phyloP scores from a whole-genome alignment of 2,797 vertebrate species.

The Microctenopoma stevenorrisi region DNA sequence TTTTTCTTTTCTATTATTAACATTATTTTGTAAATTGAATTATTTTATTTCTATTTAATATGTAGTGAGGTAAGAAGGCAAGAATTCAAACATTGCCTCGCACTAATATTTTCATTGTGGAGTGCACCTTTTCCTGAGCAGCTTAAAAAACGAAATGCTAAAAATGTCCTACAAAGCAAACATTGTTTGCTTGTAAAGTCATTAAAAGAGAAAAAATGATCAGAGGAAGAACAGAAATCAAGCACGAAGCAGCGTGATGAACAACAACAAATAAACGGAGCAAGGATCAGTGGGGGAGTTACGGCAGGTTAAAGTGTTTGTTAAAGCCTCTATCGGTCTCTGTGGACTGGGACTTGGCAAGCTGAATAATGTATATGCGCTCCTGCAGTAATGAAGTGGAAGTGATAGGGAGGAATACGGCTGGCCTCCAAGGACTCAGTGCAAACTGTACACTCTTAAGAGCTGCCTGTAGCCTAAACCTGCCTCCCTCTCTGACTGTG shows the following conservation, averaged over 20 bases:
- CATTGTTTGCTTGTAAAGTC: too few species aligned
- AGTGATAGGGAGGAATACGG: conserved; percentile 82
- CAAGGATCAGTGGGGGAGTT: conserved; percentile 63
- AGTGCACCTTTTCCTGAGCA: too few species aligned
- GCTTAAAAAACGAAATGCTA: too few species aligned
- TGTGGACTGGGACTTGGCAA: conserved; percentile 70
- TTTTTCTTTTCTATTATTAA: too few species aligned
- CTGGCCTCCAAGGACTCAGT: conserved; percentile 80
- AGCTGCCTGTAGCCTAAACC: conserved; percentile 76
- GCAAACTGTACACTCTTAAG: conserved; percentile 83
- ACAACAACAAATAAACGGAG: conserved; percentile 33
- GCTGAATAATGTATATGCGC: conserved; percentile 84
- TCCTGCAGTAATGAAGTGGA: conserved; percentile 85
- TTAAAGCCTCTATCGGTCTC: conserved; percentile 82
- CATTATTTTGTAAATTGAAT: too few species aligned
- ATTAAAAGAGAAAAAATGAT: not conserved
- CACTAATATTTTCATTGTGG: too few species aligned
- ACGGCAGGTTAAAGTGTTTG: conserved; percentile 83
- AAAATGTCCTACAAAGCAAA: too few species aligned
- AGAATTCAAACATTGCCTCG: too few species aligned
- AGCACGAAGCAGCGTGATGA: conserved; percentile 4
- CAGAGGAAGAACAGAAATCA: not conserved
- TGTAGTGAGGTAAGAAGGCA: too few species aligned
- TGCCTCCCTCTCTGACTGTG: conserved; percentile 59
- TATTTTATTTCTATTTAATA: too few species aligned